A percentile compares a stretch with the other conserved stretches of the same genome.
Evolutionary conservation across 2,113 vertebrate species (phyloP).

Genomic region (Podocnemis expansa): DNA sequence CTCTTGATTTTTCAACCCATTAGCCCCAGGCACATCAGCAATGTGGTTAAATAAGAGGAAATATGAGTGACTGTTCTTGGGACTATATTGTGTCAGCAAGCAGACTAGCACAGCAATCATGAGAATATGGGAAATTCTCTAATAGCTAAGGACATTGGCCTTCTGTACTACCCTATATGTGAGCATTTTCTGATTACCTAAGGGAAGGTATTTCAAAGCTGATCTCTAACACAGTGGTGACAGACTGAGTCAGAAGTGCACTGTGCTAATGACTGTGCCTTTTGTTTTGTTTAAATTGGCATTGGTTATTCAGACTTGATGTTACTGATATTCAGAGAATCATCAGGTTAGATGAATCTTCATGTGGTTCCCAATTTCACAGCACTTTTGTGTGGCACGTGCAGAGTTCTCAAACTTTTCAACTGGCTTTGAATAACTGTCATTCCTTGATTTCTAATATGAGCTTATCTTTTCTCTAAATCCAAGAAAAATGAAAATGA

Average conservation of each 20-base stretch:
- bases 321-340: background rate
- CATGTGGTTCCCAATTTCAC: background rate
- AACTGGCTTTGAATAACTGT: background rate
- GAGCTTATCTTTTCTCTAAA: slow-evolving; percentile 3
- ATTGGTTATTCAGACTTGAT: background rate
- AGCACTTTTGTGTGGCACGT: background rate
- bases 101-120: background rate
- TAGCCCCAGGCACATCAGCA: background rate
- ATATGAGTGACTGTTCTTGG: background rate
- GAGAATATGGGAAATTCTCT: background rate
- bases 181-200: background rate
- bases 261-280: rapidly evolving
- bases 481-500: background rate
- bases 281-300: background rate
- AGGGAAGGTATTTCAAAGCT: background rate
- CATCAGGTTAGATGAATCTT: background rate
- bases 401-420: background rate
- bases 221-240: rapidly evolving
- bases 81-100: background rate
- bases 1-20: background rate
- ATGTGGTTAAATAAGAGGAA: background rate
- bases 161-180: background rate
- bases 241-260: background rate
- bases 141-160: background rate
- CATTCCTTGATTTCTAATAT: background rate